These are phyloP conservation scores for Microcebus jonahi DNA, from an alignment of 2,113 vertebrate species.

Conservation along the genomic window DNA sequence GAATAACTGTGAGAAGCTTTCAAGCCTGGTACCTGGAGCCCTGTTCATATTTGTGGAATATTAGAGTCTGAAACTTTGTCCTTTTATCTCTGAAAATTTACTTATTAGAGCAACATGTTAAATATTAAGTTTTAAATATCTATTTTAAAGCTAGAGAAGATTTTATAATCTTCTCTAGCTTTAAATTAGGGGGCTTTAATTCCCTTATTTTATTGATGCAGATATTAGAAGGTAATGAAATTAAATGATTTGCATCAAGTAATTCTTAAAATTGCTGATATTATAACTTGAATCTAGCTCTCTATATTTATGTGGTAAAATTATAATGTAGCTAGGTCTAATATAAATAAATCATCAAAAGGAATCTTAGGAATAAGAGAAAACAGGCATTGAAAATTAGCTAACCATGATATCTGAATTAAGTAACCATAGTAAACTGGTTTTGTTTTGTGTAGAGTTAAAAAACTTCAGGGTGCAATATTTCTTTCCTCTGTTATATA, in stretches of 20 bases:
- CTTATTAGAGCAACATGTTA: background rate
- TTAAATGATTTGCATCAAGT: constrained; percentile 19
- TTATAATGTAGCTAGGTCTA: background rate
- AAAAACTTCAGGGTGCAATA: background rate
- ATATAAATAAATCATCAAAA: background rate
- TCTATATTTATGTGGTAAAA: background rate
- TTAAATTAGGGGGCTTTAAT: background rate
- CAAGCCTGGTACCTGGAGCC: background rate
- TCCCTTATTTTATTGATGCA: background rate
- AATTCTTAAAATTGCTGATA: background rate
- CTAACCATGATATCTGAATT: background rate
- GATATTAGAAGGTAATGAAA: background rate
- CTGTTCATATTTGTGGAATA: background rate
- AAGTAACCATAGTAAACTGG: background rate
- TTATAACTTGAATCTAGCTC: background rate
- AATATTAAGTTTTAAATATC: background rate
- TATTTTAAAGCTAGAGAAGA: background rate
- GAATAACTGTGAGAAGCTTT: background rate
- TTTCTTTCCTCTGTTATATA: background rate
- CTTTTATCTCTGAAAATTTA: constrained; percentile 11
- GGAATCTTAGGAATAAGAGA: background rate
- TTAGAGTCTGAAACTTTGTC: background rate
- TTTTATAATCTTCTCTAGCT: no score
- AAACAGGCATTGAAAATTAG: background rate
- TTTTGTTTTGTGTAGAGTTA: background rate